Base-by-base conservation (phyloP, 2,113 vertebrate genomes). In the Axis porcinus region DNA sequence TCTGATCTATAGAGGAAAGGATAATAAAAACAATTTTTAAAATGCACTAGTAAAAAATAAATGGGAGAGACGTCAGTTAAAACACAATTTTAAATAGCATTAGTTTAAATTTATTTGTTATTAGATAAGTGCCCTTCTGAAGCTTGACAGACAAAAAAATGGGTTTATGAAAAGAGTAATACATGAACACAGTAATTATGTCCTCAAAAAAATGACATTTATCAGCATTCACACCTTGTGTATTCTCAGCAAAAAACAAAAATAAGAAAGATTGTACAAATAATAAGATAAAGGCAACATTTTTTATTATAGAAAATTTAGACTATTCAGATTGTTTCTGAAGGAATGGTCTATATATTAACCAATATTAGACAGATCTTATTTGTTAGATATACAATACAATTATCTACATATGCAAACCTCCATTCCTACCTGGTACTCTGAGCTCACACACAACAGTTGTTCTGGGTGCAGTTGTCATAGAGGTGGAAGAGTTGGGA, bases 281-380 rank as follows among this genome's bases (percentile, higher is more conserved):
- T 97, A 86, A 98, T 93, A 96, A 95, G 47, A 74, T 85, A 95
- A 91, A 94, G n/a, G 28, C n/a, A 97, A 91, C 33, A 93, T 97
- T 94, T 97, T 97, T 83, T 92, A 94, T 89, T 97, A 79, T 45
- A 96, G 97, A 96, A 95, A 97, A 96, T 96, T 95, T 96, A 96
- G 79, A 97, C 96, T 95, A 94, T 96, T 96, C 81, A 83, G 83
- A 89, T 60, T 13, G 50, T 97, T 98, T 97, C 95, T 74, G 78
- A 94, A 96, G 82, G 52, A 98, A 97, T 70, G 70, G 36, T 76
- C 13, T 27, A 55, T 27, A n/a, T 55, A 83, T 83, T 55, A 83
- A 70, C n/a, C 67, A 70, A 70, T 40, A 23, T 70, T 40, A 70
- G n/a, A 70, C 6, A 70, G 19, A 70, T 70, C 67, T 70, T 40